Evolutionary conservation across 2,797 vertebrate species (phyloP).

Genomic region (Nannoperca australis): DNA sequence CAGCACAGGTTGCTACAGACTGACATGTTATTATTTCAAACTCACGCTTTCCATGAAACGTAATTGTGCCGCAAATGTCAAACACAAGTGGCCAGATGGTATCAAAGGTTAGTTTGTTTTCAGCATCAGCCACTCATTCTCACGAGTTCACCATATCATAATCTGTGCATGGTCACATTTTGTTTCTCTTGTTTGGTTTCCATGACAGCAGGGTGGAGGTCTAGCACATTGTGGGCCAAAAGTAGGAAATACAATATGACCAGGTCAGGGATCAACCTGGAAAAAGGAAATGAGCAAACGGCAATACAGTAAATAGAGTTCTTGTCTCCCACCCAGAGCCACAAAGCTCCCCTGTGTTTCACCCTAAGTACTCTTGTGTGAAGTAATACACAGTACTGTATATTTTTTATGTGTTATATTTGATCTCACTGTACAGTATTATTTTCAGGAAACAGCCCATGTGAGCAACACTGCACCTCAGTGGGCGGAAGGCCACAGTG

Average conservation of each 20-base stretch:
- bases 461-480: slow-evolving; percentile 82
- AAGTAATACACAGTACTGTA: neutral
- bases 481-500: slow-evolving; percentile 82
- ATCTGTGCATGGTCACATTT: slow-evolving; percentile 32
- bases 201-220: slow-evolving; percentile 65
- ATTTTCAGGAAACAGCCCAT: slow-evolving; percentile 77
- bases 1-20: slow-evolving; percentile 1
- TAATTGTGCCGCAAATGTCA: slow-evolving; percentile 62
- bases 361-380: slow-evolving; percentile 26
- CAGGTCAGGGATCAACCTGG: slow-evolving; percentile 60
- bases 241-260: slow-evolving; percentile 60
- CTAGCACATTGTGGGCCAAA: slow-evolving; percentile 37
- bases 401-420: slow-evolving; percentile 9
- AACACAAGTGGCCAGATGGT: slow-evolving; percentile 38
- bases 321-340: slow-evolving; percentile 25
- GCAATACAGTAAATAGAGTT: slow-evolving; percentile 45
- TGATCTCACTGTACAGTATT: slow-evolving; percentile 11
- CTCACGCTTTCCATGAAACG: slow-evolving; percentile 34
- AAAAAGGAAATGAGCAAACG: slow-evolving; percentile 63
- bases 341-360: slow-evolving; percentile 41
- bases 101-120: slow-evolving; percentile 63
- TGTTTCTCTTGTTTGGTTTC: slow-evolving; percentile 67
- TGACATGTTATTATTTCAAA: slow-evolving; percentile 47
- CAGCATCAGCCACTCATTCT: slow-evolving; percentile 29
- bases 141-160: slow-evolving; percentile 24